Evolutionary conservation across 2,113 vertebrate genomes (phyloP).

Genomic region (Rhabdomys dilectus): DNA sequence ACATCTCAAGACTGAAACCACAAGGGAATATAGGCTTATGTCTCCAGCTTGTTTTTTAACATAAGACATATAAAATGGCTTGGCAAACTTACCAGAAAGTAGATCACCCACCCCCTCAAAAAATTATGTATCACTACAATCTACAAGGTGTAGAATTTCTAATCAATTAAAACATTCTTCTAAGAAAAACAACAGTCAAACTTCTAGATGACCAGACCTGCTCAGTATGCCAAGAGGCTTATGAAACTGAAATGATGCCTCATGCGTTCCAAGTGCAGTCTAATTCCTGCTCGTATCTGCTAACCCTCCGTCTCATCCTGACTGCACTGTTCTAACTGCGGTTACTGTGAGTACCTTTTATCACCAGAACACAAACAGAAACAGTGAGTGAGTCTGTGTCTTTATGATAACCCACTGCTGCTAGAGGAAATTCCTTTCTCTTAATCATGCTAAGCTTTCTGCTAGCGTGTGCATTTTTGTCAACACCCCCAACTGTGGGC

Average conservation of each 20-base stretch:
- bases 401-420: neutral
- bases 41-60: neutral
- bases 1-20: slow-evolving; percentile 38
- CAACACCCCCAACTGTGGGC: neutral
- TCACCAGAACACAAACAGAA: neutral
- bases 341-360: neutral
- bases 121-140: slow-evolving; percentile 18
- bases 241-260: slow-evolving; percentile 26
- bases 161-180: slow-evolving; percentile 46
- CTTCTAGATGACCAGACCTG: slow-evolving; percentile 30
- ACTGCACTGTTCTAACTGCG: neutral
- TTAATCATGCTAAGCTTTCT: neutral
- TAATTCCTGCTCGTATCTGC: slow-evolving; percentile 10
- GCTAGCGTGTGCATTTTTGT: neutral
- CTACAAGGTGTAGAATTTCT: slow-evolving; percentile 39
- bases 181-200: slow-evolving; percentile 11
- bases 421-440: neutral
- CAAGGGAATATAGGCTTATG: neutral
- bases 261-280: slow-evolving; percentile 5
- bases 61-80: neutral
- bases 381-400: neutral
- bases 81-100: slow-evolving; percentile 5
- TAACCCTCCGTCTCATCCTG: neutral
- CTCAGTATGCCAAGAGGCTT: slow-evolving; percentile 12
- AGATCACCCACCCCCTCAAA: slow-evolving; percentile 16